Conservation (phyloP, 2,113 vertebrate genomes). For the Spermophilus dauricus region DNA sequence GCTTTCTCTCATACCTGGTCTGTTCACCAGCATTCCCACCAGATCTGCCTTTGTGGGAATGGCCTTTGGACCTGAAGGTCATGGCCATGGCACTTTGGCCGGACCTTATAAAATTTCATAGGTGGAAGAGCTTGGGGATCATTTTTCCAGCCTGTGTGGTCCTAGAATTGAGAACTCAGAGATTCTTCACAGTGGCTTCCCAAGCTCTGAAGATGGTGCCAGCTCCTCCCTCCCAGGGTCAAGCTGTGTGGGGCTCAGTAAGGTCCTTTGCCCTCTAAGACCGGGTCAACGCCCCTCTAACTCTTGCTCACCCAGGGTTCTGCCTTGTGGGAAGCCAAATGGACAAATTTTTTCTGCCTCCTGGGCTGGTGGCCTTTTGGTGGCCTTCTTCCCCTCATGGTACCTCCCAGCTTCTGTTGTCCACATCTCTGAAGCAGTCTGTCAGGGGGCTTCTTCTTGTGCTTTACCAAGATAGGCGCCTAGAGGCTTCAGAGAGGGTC, state of each 20-base stretch:
- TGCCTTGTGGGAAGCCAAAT: accelerated
- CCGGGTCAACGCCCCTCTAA: accelerated
- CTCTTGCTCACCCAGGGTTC: neutral
- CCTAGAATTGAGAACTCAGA: neutral
- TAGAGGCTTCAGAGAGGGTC: neutral
- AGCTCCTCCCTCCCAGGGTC: accelerated
- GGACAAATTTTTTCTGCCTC: neutral
- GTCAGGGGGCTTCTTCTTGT: neutral
- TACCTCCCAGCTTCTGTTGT: neutral
- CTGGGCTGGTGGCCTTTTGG: neutral
- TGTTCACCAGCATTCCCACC: neutral
- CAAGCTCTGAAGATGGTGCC: accelerated
- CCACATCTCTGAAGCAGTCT: neutral
- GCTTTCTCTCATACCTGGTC: neutral
- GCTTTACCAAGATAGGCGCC: neutral
- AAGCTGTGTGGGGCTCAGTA: neutral
- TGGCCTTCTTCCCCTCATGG: neutral
- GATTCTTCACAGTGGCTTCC: neutral
- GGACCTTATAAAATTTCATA: neutral
- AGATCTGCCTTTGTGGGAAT: neutral
- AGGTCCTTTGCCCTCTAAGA: neutral
- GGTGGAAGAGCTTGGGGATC: neutral
- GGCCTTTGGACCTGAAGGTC: neutral
- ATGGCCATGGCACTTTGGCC: no score
- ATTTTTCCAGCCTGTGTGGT: neutral